These are phyloP conservation scores for Dynastes tityus DNA, from an alignment of 2,888 invertebrate species.

Conservation along the genomic window DNA sequence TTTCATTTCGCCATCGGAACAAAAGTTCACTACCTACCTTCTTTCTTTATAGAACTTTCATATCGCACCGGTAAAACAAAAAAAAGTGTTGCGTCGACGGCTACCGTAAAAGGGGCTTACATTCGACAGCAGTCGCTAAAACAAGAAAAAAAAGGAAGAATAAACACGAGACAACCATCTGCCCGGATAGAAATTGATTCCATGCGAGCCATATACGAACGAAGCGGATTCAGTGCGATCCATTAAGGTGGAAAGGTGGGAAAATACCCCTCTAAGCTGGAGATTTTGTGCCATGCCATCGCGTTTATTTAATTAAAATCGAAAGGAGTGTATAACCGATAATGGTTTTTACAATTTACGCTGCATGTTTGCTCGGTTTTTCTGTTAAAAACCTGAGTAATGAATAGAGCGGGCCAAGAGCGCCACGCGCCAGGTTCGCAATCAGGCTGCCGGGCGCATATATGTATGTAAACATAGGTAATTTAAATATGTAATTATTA, in stretches of 20 bases:
- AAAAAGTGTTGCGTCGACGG: no score
- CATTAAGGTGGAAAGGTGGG: slow-evolving; percentile 10
- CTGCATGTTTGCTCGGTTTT: not conserved
- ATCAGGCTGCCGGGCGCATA: no score
- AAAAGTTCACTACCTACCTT: no score
- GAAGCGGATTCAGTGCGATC: not conserved
- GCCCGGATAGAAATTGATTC: slow-evolving; percentile 19
- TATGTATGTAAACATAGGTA: no score
- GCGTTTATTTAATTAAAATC: slow-evolving; percentile 32
- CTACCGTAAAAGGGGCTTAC: no score
- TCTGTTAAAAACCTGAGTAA: not conserved
- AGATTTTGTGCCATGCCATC: not conserved
- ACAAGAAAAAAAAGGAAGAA: not conserved
- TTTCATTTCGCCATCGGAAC: no score
- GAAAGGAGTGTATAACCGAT: not conserved
- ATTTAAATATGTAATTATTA: no score
- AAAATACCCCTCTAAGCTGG: not conserved
- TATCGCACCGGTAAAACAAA: no score
- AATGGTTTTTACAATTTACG: not conserved
- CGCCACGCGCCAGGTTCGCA: no score
- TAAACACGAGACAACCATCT: slow-evolving; percentile 23
- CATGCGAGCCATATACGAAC: not conserved
- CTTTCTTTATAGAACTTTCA: no score
- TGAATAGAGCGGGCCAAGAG: no score
- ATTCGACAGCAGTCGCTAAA: no score